Percentiles rank a stretch among this genome's conserved stretches.
phyloP scores from a whole-genome alignment of 2,797 vertebrate genomes.

The Lithobates pipiens region DNA sequence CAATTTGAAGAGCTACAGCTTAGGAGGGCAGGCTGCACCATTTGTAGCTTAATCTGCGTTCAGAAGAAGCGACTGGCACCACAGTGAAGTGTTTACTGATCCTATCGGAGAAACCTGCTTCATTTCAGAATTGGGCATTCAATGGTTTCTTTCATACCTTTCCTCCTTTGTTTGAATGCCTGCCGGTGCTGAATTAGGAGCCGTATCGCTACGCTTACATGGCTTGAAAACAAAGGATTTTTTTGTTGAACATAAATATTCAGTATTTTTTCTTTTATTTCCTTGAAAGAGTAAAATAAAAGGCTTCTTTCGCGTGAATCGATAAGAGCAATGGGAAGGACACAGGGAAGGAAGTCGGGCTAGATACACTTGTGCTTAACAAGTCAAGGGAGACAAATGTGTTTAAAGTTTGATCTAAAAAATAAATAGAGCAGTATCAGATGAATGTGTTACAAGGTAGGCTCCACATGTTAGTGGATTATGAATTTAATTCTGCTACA shows the following conservation, averaged over 20 bases:
- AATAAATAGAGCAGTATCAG: neutral
- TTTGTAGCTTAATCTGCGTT: neutral
- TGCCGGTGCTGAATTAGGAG: constrained; percentile 2
- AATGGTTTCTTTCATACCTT: constrained; percentile 6
- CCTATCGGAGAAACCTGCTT: constrained; percentile 4
- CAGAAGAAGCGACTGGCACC: constrained; percentile 15
- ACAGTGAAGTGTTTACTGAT: constrained; percentile 32
- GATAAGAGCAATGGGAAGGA: constrained; percentile 27
- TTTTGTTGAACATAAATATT: neutral
- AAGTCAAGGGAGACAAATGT: constrained; percentile 48
- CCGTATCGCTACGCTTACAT: neutral
- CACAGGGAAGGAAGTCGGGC: constrained; percentile 15
- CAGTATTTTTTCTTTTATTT: constrained; percentile 3
- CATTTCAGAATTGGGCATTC: neutral
- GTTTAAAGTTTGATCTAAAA: constrained; percentile 5
- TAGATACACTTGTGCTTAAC: constrained; percentile 25
- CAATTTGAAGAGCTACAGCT: too few species aligned
- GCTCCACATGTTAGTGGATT: neutral
- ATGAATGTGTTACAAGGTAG: neutral
- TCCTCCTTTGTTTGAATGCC: constrained; percentile 14
- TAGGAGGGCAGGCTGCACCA: neutral
- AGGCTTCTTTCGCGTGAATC: constrained; percentile 4
- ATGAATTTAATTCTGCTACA: neutral
- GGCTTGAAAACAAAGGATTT: constrained; percentile 5
- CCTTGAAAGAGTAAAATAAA: constrained; percentile 5